A percentile compares a stretch with the other conserved stretches of the same genome.
Conservation (phyloP, 2,113 vertebrate species). For the Cebidichthys violaceus region DNA sequence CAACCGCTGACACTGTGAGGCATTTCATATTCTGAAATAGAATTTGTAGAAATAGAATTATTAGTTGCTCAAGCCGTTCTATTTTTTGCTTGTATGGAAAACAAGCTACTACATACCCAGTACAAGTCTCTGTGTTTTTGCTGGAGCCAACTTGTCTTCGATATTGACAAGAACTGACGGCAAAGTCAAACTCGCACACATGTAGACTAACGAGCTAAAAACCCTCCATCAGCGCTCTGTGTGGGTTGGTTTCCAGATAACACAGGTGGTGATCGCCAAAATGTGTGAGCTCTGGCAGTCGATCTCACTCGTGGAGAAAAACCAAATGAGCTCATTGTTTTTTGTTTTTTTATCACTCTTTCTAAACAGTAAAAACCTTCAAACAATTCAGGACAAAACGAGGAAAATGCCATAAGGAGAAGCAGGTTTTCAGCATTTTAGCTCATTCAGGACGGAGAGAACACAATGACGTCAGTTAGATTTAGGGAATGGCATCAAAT, state of each 20-base stretch:
- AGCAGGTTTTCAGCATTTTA: background rate
- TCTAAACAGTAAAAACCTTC: background rate
- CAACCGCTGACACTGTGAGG: background rate
- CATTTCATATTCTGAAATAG: background rate
- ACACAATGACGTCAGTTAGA: background rate
- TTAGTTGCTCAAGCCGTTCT: background rate
- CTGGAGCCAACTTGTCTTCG: background rate
- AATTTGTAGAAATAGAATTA: background rate
- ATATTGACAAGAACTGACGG: conserved; percentile 31
- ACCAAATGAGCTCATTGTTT: background rate
- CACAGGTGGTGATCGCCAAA: conserved; percentile 8
- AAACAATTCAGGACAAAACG: background rate
- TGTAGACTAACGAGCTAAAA: conserved; percentile 17
- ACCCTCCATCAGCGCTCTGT: background rate
- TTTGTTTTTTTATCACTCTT: background rate
- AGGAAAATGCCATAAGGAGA: background rate
- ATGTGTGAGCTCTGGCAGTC: conserved; percentile 8
- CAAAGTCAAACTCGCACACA: conserved; percentile 35
- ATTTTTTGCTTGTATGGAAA: background rate
- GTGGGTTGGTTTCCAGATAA: conserved; percentile 16
- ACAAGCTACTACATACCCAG: background rate
- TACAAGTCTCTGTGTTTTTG: conserved; percentile 1
- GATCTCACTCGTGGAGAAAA: background rate
- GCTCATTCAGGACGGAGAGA: background rate
- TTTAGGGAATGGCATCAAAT: background rate